Evolutionary conservation across 2,888 invertebrate species (phyloP).

Genomic region (Platycheirus albimanus): DNA sequence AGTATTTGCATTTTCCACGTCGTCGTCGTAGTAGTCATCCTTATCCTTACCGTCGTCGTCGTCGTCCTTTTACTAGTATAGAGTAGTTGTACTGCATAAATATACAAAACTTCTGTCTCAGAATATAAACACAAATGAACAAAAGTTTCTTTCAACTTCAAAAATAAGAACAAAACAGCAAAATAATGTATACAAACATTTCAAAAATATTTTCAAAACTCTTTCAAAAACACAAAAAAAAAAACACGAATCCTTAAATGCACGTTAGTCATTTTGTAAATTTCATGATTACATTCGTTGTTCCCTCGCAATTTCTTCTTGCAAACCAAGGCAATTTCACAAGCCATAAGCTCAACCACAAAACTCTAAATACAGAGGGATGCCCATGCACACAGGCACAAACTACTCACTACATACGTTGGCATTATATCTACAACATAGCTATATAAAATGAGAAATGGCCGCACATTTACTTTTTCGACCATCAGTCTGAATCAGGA

Average conservation of each 20-base stretch:
- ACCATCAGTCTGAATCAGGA: constrained; percentile 70
- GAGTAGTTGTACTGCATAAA: neutral
- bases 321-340: constrained; percentile 55
- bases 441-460: constrained; percentile 61
- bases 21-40: neutral
- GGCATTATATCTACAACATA: no score
- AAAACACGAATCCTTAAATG: constrained; percentile 29
- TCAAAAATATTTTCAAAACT: constrained; percentile 21
- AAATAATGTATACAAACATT: constrained; percentile 9
- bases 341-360: constrained; percentile 45
- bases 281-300: constrained; percentile 58
- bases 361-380: neutral
- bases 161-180: neutral
- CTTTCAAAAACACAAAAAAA: neutral
- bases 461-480: constrained; percentile 54
- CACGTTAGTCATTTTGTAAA: constrained; percentile 47
- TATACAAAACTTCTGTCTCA: neutral
- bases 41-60: neutral
- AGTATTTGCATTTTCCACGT: constrained; percentile 28
- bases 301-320: constrained; percentile 43
- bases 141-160: constrained; percentile 5
- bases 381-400: no score
- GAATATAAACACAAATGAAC: constrained; percentile 2
- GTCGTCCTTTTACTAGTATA: no score
- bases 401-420: constrained; percentile 16